phyloP scores from a whole-genome alignment of 1,140 invertebrate species.

The Popillia japonica region DNA sequence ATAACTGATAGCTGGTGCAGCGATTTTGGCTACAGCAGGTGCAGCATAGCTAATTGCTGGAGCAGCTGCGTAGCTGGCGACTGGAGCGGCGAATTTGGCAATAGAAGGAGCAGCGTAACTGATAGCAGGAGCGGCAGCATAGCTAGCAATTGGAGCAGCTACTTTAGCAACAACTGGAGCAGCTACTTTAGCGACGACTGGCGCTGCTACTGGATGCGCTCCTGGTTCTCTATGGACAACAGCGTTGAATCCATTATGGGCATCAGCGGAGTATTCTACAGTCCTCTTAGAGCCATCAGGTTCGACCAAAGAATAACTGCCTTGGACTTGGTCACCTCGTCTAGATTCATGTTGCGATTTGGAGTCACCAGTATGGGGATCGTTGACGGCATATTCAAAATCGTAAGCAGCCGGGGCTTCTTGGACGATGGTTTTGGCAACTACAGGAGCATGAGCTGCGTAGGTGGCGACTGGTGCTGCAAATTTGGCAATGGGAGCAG shows the following conservation, averaged over 20 bases:
- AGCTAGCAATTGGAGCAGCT: constrained; percentile 39
- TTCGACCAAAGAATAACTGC: constrained; percentile 65
- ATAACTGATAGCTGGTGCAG: neutral
- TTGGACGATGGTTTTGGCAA: constrained; percentile 6
- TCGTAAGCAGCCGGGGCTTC: constrained; percentile 58
- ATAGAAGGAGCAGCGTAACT: constrained; percentile 41
- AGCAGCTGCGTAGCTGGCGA: constrained; percentile 44
- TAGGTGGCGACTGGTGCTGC: constrained; percentile 27
- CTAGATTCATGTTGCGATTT: constrained; percentile 63
- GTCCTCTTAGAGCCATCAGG: constrained; percentile 61
- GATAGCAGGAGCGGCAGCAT: constrained; percentile 48
- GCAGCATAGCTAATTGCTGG: constrained; percentile 31
- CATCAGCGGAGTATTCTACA: constrained; percentile 62
- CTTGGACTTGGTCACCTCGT: constrained; percentile 68
- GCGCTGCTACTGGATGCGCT: neutral
- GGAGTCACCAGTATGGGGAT: constrained; percentile 64
- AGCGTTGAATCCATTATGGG: constrained; percentile 61
- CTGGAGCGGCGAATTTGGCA: constrained; percentile 30
- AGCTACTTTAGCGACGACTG: constrained; percentile 12
- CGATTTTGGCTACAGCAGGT: neutral
- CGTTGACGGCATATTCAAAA: constrained; percentile 66
- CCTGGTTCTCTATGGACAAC: constrained; percentile 50
- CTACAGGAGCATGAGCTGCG: constrained; percentile 21
- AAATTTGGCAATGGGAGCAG: constrained; percentile 20
- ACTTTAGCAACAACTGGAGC: constrained; percentile 46